These are phyloP conservation scores for Tachina grossa DNA, from an alignment of 2,888 invertebrate species.

Conservation along the genomic window DNA sequence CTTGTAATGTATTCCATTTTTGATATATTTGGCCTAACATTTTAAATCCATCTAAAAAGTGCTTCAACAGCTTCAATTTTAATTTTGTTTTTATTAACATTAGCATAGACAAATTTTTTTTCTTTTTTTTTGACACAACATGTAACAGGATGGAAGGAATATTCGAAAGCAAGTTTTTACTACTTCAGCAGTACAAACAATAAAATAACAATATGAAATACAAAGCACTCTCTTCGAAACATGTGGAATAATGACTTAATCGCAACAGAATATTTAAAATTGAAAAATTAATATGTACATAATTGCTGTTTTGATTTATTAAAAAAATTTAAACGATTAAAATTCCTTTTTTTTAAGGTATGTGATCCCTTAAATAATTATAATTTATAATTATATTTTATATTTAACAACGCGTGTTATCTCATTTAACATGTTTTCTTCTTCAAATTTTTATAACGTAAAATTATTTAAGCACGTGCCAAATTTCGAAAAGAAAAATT, in stretches of 20 bases:
- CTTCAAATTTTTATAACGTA: neutral
- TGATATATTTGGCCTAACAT: too few relatives aligned
- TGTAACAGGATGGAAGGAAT: constrained; percentile 35
- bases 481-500: constrained; percentile 25
- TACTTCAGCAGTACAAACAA: neutral
- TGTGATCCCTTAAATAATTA: neutral
- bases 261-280: neutral
- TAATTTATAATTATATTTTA: too few relatives aligned
- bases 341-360: neutral
- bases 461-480: constrained; percentile 61
- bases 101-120: neutral
- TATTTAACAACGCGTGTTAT: neutral
- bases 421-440: neutral
- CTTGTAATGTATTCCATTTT: too few relatives aligned
- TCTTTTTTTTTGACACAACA: constrained; percentile 21
- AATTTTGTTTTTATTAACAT: too few relatives aligned
- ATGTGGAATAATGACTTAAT: constrained; percentile 9
- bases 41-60: too few relatives aligned
- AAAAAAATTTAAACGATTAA: neutral
- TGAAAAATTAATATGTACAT: neutral
- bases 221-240: neutral
- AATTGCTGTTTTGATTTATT: neutral
- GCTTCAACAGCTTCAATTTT: too few relatives aligned
- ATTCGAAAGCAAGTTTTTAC: constrained; percentile 3
- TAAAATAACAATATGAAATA: neutral